Conservation (phyloP, 1,140 invertebrate species). For the Neuroterus valhalla region DNA sequence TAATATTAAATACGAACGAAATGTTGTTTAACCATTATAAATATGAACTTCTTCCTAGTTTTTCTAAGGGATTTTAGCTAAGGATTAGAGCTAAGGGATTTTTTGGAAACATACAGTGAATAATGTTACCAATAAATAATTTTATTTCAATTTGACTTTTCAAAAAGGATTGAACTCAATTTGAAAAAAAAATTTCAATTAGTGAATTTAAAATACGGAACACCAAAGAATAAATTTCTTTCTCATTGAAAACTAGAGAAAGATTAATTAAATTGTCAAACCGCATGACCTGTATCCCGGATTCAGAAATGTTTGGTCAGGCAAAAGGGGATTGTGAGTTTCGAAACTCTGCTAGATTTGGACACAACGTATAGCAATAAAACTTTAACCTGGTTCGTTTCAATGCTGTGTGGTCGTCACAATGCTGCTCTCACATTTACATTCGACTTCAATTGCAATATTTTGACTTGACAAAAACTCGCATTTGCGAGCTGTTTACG, state of each 20-base stretch:
- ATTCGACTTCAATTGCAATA: slow-evolving; percentile 17
- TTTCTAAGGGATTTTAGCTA: no score
- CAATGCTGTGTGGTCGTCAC: slow-evolving; percentile 3
- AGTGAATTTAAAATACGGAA: background rate
- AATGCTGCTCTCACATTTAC: slow-evolving; percentile 17
- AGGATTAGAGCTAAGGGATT: no score
- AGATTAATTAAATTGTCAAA: slow-evolving; percentile 31
- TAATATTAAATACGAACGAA: no score
- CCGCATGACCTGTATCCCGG: slow-evolving; percentile 34
- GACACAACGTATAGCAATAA: slow-evolving; percentile 45
- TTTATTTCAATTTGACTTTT: no score
- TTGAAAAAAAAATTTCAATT: no score
- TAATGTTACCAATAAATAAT: no score
- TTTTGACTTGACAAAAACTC: slow-evolving; percentile 7
- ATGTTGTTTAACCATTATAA: no score
- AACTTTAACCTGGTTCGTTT: slow-evolving; percentile 51
- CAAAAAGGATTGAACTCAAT: no score
- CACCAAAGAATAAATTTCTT: background rate
- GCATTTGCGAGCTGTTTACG: background rate
- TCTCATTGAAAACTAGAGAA: background rate
- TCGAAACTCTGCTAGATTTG: slow-evolving; percentile 43
- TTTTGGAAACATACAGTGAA: no score
- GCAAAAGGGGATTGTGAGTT: slow-evolving; percentile 49
- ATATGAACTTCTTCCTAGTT: no score
- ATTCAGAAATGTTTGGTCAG: background rate